These are phyloP conservation scores for Sarcophaga peregrina DNA, from an alignment of 1,140 invertebrate species.

Conservation along the genomic window DNA sequence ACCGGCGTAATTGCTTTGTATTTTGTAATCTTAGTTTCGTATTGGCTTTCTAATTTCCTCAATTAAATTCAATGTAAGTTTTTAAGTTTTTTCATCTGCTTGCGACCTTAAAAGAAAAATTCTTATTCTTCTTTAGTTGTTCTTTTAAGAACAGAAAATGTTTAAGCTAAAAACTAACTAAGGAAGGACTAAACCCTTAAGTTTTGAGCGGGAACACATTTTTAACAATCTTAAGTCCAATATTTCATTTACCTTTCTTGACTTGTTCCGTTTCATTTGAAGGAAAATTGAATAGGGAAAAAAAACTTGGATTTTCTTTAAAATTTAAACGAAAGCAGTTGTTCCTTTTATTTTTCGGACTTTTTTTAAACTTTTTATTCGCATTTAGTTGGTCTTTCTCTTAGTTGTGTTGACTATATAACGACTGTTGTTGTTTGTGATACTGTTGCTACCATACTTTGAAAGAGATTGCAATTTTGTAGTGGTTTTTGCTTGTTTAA, in stretches of 20 bases:
- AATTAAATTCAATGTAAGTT: too few relatives aligned
- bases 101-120: neutral
- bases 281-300: too few relatives aligned
- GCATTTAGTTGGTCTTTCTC: neutral
- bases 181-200: neutral
- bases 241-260: constrained; percentile 17
- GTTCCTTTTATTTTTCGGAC: neutral
- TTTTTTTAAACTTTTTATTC: neutral
- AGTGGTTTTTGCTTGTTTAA: constrained; percentile 22
- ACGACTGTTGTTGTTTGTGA: too few relatives aligned
- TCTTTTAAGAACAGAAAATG: too few relatives aligned
- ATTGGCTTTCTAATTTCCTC: too few relatives aligned
- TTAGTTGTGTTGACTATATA: neutral
- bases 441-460: too few relatives aligned
- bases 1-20: too few relatives aligned
- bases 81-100: neutral
- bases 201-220: neutral
- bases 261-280: neutral
- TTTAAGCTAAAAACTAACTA: too few relatives aligned
- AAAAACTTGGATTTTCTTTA: neutral
- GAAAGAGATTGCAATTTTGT: constrained; percentile 10
- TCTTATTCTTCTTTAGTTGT: neutral
- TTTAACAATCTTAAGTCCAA: neutral
- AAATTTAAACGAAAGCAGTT: neutral
- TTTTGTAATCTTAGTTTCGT: too few relatives aligned